Evolutionary conservation across 2,888 invertebrate species (phyloP), one percentile per base, ranked within the genome.

Genomic region (Cetonia aurata): DNA sequence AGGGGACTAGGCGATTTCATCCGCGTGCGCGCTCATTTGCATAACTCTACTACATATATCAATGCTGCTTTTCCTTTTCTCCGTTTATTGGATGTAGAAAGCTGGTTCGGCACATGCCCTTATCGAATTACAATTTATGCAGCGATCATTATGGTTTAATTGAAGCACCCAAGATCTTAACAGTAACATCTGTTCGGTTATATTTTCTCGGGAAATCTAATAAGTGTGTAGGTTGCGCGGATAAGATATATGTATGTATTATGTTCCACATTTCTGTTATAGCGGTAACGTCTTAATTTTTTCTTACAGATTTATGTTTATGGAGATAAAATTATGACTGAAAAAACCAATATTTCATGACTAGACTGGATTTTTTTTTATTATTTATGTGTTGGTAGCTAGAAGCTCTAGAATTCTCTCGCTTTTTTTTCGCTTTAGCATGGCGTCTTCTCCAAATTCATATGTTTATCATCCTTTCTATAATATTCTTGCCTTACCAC

Each of bases 1-100:
- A 62, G 37, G 10, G 6, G 15, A 50, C 50, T 65, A 65, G 50
- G 62, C 33, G 50, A 65, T 50, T 37, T 41, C 50, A 65, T 33
- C 37, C 15, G 50, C 41, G 50, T 50, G 37, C 37, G 48, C 9
- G 17, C 33, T 65, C 50, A 65, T 65, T 65, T 65, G 62, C 62
- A 65, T 65, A 65, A 50, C 62, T 65, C 41, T 50, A 65, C 62
- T 65, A 31, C 50, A 50, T 65, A 50, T 33, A 50, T 65, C 62
- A 17, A 37, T 17, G 33, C 13, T 31, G 50, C 31, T 65, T 65
- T 46, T 50, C 50, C 50, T 52, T 41, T 65, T 52, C 62, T 31
- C 55, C 37, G 46, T 60, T 44, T 60, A 52, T 65, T 41, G 15
- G 37, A 13, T 50, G 50, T 52, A 41, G 62, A 17, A 62, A 65